phyloP scores from a whole-genome alignment of 2,797 vertebrate species.

The Trachurus trachurus region DNA sequence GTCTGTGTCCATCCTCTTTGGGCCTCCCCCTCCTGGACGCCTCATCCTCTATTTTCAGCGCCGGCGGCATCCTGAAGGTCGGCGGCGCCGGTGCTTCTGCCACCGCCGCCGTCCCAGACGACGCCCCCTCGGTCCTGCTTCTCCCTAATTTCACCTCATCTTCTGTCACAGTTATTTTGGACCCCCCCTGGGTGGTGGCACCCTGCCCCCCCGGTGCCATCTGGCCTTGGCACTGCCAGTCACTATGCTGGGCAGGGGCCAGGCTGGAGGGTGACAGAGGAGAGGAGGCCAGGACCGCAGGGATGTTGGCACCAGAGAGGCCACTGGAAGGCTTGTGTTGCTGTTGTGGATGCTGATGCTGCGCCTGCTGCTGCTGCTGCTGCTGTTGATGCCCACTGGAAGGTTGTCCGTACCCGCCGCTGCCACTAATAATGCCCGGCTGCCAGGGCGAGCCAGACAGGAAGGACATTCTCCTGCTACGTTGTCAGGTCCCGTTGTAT shows the following conservation, averaged over 20 bases:
- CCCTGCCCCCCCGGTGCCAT: slow-evolving; percentile 51
- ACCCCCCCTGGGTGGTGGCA: slow-evolving; percentile 35
- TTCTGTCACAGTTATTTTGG: slow-evolving; percentile 61
- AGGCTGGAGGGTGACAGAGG: slow-evolving; percentile 47
- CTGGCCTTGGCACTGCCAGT: slow-evolving; percentile 69
- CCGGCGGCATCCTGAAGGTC: slow-evolving; percentile 52
- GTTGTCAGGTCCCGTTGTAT: slow-evolving; percentile 46
- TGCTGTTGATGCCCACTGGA: slow-evolving; percentile 77
- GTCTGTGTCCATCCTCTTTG: slow-evolving; percentile 81
- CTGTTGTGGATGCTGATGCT: slow-evolving; percentile 51
- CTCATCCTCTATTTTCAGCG: slow-evolving; percentile 74
- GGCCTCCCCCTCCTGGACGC: slow-evolving; percentile 64
- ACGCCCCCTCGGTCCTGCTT: slow-evolving; percentile 36
- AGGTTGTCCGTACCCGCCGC: slow-evolving; percentile 66
- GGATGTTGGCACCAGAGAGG: slow-evolving; percentile 58
- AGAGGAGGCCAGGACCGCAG: slow-evolving; percentile 56
- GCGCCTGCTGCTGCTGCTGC: slow-evolving; percentile 77
- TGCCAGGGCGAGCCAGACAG: slow-evolving; percentile 84
- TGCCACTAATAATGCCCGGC: slow-evolving; percentile 68
- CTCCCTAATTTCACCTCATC: slow-evolving; percentile 62
- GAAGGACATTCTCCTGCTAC: slow-evolving; percentile 85
- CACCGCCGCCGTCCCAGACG: slow-evolving; percentile 10
- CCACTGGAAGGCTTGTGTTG: slow-evolving; percentile 76
- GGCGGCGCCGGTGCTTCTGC: slow-evolving; percentile 15
- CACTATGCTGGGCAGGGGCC: slow-evolving; percentile 56